Conservation (phyloP, 2,797 vertebrate genomes). For the Clarias laeviceps region DNA sequence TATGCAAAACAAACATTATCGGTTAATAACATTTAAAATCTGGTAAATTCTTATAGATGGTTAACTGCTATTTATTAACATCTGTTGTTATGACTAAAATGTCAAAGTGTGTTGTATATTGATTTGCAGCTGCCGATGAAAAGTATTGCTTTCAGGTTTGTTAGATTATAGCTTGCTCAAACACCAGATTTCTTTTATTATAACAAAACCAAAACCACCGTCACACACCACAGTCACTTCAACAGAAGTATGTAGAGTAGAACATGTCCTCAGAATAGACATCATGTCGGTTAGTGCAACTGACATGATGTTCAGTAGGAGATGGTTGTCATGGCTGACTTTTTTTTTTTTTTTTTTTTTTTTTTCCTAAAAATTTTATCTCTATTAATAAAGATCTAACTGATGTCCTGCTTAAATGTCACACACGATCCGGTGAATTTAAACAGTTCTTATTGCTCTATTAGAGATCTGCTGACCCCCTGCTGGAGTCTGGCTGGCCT, state of each 20-base stretch:
- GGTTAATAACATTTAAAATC: too few species aligned
- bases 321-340: neutral
- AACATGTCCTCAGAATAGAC: neutral
- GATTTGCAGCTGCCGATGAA: neutral
- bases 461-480: neutral
- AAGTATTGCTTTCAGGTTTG: neutral
- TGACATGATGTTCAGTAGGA: neutral
- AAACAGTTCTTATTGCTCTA: slow-evolving; percentile 25
- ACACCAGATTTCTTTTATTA: neutral
- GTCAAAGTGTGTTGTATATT: neutral
- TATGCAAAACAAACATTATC: too few species aligned
- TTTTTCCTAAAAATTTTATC: neutral
- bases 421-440: neutral
- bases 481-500: neutral
- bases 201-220: too few species aligned
- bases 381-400: slow-evolving; percentile 18
- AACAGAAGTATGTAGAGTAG: neutral
- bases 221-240: neutral
- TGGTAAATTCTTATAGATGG: too few species aligned
- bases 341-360: neutral
- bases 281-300: neutral
- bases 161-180: neutral
- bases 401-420: slow-evolving; percentile 21
- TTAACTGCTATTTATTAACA: too few species aligned
- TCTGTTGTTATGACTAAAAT: neutral